Percentiles rank a stretch among this genome's conserved stretches.
These are phyloP conservation scores for Lithophane semibrunnea DNA, from an alignment of 2,888 invertebrate species.

Conservation along the genomic window DNA sequence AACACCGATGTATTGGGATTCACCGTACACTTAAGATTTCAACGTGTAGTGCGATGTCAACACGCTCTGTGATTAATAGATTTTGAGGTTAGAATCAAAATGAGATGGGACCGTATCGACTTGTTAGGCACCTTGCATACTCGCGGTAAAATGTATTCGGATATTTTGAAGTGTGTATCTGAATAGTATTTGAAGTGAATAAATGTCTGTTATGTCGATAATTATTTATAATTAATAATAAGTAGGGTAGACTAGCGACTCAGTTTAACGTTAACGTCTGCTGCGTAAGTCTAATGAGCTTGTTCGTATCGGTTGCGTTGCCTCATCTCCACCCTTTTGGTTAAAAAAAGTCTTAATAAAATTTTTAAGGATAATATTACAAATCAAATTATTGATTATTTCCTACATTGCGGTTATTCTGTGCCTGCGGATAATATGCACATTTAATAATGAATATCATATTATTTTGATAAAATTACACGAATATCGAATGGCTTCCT, in stretches of 20 bases:
- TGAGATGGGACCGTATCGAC: constrained; percentile 64
- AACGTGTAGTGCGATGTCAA: constrained; percentile 62
- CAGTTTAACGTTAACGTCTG: too few relatives aligned
- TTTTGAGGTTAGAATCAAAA: constrained; percentile 67
- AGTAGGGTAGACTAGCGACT: too few relatives aligned
- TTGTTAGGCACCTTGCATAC: constrained; percentile 50
- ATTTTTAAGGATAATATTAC: too few relatives aligned
- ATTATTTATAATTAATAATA: too few relatives aligned
- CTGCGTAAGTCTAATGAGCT: too few relatives aligned
- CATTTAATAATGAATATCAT: not conserved
- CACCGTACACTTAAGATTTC: constrained; percentile 63
- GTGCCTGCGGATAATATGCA: not conserved
- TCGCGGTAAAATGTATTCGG: not conserved
- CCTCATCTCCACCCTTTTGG: too few relatives aligned
- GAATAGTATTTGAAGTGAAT: too few relatives aligned
- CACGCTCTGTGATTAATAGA: constrained; percentile 68
- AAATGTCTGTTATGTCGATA: too few relatives aligned
- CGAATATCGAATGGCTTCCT: not conserved
- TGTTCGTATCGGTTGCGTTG: too few relatives aligned
- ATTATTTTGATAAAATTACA: not conserved
- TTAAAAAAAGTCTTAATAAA: too few relatives aligned
- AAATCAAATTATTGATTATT: not conserved
- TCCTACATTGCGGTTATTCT: not conserved
- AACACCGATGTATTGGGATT: constrained; percentile 55
- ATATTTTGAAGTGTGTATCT: not conserved